These are phyloP conservation scores for Rhyacophila evoluta DNA, from an alignment of 2,888 invertebrate species.

Conservation along the genomic window DNA sequence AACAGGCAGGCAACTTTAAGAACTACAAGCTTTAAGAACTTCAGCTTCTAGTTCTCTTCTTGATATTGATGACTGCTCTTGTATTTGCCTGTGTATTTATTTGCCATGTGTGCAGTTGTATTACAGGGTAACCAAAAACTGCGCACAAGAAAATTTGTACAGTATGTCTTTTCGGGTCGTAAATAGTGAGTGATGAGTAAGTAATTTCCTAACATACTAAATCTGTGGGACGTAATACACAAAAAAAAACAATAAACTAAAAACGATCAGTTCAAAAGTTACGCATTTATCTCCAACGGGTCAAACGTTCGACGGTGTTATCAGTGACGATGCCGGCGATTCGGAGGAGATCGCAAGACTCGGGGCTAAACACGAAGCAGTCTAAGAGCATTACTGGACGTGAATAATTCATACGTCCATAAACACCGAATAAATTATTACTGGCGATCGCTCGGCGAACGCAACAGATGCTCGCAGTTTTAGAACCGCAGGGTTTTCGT, in stretches of 20 bases:
- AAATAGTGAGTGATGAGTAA: too few relatives aligned
- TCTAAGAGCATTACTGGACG: not conserved
- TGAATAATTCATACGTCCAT: not conserved
- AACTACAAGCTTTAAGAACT: too few relatives aligned
- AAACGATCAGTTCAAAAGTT: not conserved
- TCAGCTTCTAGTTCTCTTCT: too few relatives aligned
- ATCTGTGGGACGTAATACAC: not conserved
- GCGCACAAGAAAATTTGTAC: not conserved
- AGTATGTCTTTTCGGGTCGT: too few relatives aligned
- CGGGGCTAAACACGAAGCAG: not conserved
- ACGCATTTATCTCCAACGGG: not conserved
- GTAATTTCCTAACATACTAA: not conserved
- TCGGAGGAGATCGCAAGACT: not conserved
- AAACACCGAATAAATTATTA: constrained; percentile 22
- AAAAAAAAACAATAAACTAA: not conserved
- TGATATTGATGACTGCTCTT: too few relatives aligned
- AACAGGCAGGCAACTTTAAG: too few relatives aligned
- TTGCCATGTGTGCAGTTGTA: too few relatives aligned
- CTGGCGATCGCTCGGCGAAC: not conserved
- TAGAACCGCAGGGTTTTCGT: constrained; percentile 12
- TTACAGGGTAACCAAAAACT: not conserved
- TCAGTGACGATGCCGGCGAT: not conserved
- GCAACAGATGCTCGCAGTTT: constrained; percentile 7
- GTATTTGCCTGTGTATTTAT: too few relatives aligned
- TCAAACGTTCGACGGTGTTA: not conserved